Evolutionary conservation across 2,888 invertebrate genomes (phyloP).

Genomic region (Periphyllus acericola): DNA sequence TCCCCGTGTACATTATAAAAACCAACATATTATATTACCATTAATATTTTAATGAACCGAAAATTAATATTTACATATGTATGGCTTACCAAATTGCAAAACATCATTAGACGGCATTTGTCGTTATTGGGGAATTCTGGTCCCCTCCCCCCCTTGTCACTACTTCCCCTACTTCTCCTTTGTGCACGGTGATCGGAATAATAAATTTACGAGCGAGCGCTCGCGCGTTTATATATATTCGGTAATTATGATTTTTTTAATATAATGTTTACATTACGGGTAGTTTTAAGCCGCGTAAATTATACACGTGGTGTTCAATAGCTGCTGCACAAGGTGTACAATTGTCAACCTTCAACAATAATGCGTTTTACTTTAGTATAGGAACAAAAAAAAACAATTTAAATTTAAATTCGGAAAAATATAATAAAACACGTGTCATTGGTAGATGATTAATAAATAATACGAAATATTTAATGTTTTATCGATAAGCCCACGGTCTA

Average conservation of each 20-base stretch:
- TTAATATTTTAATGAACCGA: conserved; percentile 55
- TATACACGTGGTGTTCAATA: background rate
- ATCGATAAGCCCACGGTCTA: no score
- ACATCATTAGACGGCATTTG: conserved; percentile 58
- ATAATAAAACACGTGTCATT: no score
- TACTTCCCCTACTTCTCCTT: no score
- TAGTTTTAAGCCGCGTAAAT: background rate
- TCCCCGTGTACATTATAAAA: conserved; percentile 6
- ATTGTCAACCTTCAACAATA: background rate
- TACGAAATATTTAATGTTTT: no score
- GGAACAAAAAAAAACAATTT: background rate
- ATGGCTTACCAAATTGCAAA: conserved; percentile 54
- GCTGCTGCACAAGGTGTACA: background rate
- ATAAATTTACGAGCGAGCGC: conserved; percentile 40
- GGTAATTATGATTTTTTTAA: conserved; percentile 43
- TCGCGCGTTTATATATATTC: conserved; percentile 21
- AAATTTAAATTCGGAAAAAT: no score
- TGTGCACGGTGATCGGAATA: conserved; percentile 36
- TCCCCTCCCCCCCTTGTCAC: background rate
- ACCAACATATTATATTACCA: conserved; percentile 38
- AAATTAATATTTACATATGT: conserved; percentile 61
- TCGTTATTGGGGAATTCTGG: conserved; percentile 46
- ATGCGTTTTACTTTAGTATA: background rate
- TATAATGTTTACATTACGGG: conserved; percentile 30
- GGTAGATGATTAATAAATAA: no score